Evolutionary conservation across 1,140 invertebrate species (phyloP), one percentile per base, ranked within the genome.

Genomic region (Mizuhopecten yessoensis): DNA sequence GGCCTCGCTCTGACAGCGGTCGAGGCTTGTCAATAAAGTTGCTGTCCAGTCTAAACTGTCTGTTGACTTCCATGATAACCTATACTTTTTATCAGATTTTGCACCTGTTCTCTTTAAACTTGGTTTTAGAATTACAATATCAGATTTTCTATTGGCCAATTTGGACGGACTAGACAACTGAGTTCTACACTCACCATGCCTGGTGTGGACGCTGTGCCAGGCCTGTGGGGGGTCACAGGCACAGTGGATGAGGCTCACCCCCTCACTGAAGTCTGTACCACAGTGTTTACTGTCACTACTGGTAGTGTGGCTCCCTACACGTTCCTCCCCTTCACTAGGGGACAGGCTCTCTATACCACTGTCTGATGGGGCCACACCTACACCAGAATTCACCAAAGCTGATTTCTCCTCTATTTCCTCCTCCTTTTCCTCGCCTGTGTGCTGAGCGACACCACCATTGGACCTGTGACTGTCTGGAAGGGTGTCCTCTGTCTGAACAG

Each of bases 11-110:
- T 91, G 90, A 87, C 92, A 93, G 33, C 94, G 92, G 91, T 94
- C 94, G 91, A 94, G 90, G 88, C 88, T 92, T 36, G 90, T 94
- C 34, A 88, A 90, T 86, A 94, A 90, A 42, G 93, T 92, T 87
- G 90, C 92, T 87, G 92, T 90, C 92, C 92, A 92, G 89, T 94
- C 92, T 90, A 94, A 90, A 92, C 93, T 93, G 92, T 94, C 94
- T 17, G 92, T 91, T 34, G 94, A 94, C 86, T 94, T 94, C 92
- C 94, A 94, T 34, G 94, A 94, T 90, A 94, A 90, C 42, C 92
- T 75, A 75, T 91, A 91, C 75, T 92, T 92, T 87, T 57, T 90
- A 87, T 92, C 89, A 86, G 91, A 90, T 49, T 90, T 92, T 42
- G 29, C 34, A 17, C 91, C 91, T 88, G 33, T 45, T 90, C 92